These are phyloP conservation scores for Danionella cerebrum DNA, from an alignment of 2,113 vertebrate genomes.

Conservation along the genomic window DNA sequence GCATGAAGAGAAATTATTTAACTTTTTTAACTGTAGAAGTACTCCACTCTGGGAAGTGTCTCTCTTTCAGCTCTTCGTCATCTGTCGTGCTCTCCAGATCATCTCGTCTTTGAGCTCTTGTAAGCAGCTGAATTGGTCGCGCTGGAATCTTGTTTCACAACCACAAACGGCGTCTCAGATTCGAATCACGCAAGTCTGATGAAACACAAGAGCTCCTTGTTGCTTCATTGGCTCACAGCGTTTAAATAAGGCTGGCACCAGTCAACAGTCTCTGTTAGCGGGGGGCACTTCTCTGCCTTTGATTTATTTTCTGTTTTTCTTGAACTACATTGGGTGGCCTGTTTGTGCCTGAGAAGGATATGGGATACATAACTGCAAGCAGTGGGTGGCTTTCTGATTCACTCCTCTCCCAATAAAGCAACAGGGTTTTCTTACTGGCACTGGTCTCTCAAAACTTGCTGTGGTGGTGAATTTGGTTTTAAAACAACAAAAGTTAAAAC, in stretches of 20 bases:
- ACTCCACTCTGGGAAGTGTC: too few species aligned
- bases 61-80: too few species aligned
- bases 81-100: too few species aligned
- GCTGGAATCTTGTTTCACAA: slow-evolving; percentile 2
- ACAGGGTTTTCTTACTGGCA: slow-evolving; percentile 60
- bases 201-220: too few species aligned
- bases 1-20: too few species aligned
- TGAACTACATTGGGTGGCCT: slow-evolving; percentile 40
- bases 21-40: too few species aligned
- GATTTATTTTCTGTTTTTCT: slow-evolving; percentile 53
- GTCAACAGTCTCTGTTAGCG: too few species aligned
- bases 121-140: neutral
- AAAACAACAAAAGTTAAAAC: slow-evolving; percentile 12
- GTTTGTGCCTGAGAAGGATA: slow-evolving; percentile 30
- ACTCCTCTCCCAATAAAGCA: slow-evolving; percentile 62
- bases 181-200: too few species aligned
- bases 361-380: slow-evolving; percentile 44
- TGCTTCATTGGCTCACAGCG: neutral
- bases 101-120: too few species aligned
- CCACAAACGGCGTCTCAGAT: neutral
- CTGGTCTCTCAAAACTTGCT: slow-evolving; percentile 56
- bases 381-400: slow-evolving; percentile 61
- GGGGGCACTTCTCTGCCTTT: slow-evolving; percentile 20
- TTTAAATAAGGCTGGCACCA: neutral
- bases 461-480: slow-evolving; percentile 61